Evolutionary conservation across 1,140 invertebrate species (phyloP), one percentile per base, ranked within the genome.

Genomic region (Yoshiicerus persimilis): DNA sequence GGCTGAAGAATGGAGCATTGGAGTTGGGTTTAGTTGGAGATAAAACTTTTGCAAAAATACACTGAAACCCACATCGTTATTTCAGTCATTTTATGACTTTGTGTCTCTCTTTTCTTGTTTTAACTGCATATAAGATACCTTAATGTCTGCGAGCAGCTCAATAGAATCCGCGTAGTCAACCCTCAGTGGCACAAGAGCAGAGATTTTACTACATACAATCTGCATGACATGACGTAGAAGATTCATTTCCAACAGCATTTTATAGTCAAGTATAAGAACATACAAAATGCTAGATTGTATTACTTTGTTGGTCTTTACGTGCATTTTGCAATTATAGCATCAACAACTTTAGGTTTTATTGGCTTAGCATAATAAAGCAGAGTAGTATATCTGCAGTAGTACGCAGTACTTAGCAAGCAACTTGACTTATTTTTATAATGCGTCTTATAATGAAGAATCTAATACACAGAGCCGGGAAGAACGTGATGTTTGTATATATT

Each of bases 11-110:
- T 30, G 25, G 66, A 70, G 66, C 66, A 16, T 30, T 70, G 30
- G 75, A 34, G 75, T 32, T 80, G 75, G 38, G 75, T 34, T 80
- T 10, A 86, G 41, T 32, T 66, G 66, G n/a, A n/a, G n/a, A 64
- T 64, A 86, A 86, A 86, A 86, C 30, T 66, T n/a, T 30, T 86
- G 84, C 84, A 86, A 86, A 86, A 86, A 86, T 66, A 86, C 84
- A 66, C 66, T n/a, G 56, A 66, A 86, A 64, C 84, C 84, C 84
- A 86, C 84, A 86, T 86, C 84, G 56, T 86, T 86, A 86, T 86
- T 86, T 86, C 56, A 23, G 84, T 64, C 47, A 56, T 86, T 86
- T 86, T 86, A 86, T 86, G 84, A 86, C 84, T 86, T 86, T 86
- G 84, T 86, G 32, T 86, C 30, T 66, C n/a, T 86, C 30, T 86